Evolutionary conservation across 2,797 vertebrate genomes (phyloP), one percentile per base, ranked within the genome.

Genomic region (Apogon hyalosoma): DNA sequence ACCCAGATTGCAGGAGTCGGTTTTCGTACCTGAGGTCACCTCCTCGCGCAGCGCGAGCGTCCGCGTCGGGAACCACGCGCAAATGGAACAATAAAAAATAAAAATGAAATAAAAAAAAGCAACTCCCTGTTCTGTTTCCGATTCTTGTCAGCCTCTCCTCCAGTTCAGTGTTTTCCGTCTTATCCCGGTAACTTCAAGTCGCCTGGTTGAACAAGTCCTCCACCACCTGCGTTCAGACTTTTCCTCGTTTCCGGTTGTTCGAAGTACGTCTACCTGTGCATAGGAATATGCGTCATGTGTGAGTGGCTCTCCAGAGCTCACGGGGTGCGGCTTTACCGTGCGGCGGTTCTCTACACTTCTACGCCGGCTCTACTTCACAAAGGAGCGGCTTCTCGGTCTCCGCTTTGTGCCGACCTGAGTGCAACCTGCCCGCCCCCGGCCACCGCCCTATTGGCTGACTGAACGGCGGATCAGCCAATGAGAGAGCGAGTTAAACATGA

Each of bases 191-290:
- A 33, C 4, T 50, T 28, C 13, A 36, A 41, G 14, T 15, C 7
- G 28, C 10, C 3, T 48, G 28, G 10, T 3, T 1, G 9, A 7
- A 50, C 14, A 13, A 18, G 12, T 16, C 33, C 12, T 45, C 49
- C 19, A 24, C 73, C 56, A 73, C 75, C 79, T 77, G 71, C 6
- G 48, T 9, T 7, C 5, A 14, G 2, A 18, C 63, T 24, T 52
- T 0, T 11, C 15, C 6, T 19, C 1, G 11, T 42, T 86, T 85
- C 76, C 80, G 54, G 81, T 42, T 31, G 14, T 58, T 53, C 10
- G 18, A 1, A 39, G 24, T n/a, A 28, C 14, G 0, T 40, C 76
- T 80, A 89, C 89, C 86, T 90, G 86, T 13, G 73, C 77, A 50
- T 69, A 63, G 9, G 28, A 40, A 73, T 62, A 15, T 15, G 41